Conservation (phyloP, 1,140 invertebrate genomes). For the Himalopsyche phryganea region DNA sequence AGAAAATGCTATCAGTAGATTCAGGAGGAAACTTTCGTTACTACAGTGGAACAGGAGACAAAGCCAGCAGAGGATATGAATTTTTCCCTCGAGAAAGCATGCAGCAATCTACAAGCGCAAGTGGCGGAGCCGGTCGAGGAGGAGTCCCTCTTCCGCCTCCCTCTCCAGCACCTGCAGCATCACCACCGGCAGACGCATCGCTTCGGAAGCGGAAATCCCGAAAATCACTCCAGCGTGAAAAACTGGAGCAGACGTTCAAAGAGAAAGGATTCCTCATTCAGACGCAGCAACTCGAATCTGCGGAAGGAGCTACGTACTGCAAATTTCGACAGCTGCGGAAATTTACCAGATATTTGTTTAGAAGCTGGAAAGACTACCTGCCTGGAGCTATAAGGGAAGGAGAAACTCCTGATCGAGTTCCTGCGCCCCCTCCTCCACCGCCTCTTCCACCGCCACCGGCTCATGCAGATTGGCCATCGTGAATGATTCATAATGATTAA, state of each 20-base stretch:
- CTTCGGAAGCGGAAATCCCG: conserved; percentile 71
- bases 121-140: conserved; percentile 34
- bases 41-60: conserved; percentile 74
- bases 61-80: conserved; percentile 72
- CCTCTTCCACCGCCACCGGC: conserved; percentile 1
- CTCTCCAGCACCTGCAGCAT: conserved; percentile 1
- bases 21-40: conserved; percentile 82
- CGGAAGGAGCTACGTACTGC: conserved; percentile 88
- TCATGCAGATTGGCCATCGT: conserved; percentile 10
- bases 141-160: conserved; percentile 44
- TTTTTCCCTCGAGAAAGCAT: conserved; percentile 69
- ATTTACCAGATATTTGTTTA: conserved; percentile 86
- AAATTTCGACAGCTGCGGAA: conserved; percentile 89
- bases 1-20: conserved; percentile 85
- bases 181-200: conserved; percentile 43
- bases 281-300: conserved; percentile 86
- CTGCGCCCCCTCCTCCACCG: conserved; percentile 6
- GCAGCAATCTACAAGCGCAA: conserved; percentile 40
- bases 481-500: too few relatives aligned
- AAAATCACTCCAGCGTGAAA: conserved; percentile 80
- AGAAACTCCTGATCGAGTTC: conserved; percentile 27
- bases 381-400: conserved; percentile 65
- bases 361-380: conserved; percentile 90
- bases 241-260: conserved; percentile 86
- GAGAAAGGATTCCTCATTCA: conserved; percentile 90